A percentile compares a stretch with the other conserved stretches of the same genome.
phyloP scores from a whole-genome alignment of 2,888 invertebrate genomes.

The Ecliptopera silaceata region DNA sequence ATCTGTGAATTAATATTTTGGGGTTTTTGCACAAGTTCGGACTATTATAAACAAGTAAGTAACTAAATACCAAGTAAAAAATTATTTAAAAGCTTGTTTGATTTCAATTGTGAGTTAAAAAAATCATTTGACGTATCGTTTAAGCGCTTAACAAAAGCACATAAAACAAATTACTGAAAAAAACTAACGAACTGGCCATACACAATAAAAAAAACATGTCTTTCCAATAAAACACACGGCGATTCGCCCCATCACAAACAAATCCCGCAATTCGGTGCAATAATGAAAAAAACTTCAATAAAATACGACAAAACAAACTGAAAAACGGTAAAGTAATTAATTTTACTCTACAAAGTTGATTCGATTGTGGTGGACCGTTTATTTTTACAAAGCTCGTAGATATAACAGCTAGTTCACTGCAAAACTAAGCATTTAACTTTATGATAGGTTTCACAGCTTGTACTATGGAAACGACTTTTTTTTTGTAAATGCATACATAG shows the following conservation, averaged over 20 bases:
- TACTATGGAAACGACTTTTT: no score
- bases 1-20: conserved; percentile 15
- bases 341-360: conserved; percentile 60
- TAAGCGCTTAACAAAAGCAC: no score
- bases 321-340: conserved; percentile 48
- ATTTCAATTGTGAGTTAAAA: no score
- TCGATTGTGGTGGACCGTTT: conserved; percentile 49
- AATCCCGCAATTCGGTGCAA: conserved; percentile 9
- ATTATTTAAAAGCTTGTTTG: no score
- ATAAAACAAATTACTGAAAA: no score
- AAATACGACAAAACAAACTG: conserved; percentile 37
- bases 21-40: neutral
- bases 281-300: conserved; percentile 37
- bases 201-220: no score
- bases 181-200: neutral
- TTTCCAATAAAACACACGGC: conserved; percentile 3
- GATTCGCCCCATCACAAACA: conserved; percentile 9
- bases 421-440: no score
- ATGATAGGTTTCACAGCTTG: no score
- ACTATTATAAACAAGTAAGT: no score
- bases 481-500: no score
- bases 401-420: neutral
- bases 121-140: no score
- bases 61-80: no score
- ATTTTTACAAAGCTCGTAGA: conserved; percentile 38